These are phyloP conservation scores for Pseudocheirus occidentalis DNA, from an alignment of 2,797 vertebrate genomes.

Conservation along the genomic window DNA sequence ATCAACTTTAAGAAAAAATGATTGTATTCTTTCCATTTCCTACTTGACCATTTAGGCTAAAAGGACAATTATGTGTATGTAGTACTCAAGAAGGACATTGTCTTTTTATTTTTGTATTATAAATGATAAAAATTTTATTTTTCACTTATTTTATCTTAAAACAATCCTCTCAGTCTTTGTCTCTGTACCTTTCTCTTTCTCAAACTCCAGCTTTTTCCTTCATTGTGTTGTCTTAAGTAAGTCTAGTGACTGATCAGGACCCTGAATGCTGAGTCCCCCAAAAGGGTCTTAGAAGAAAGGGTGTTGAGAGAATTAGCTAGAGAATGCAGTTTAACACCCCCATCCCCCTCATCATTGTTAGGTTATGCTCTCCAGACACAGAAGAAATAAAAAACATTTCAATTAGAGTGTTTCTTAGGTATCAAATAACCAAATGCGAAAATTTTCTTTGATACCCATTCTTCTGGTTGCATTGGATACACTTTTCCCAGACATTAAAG, in stretches of 20 bases:
- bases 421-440: background rate
- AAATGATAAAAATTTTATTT: too few species aligned
- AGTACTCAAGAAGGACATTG: too few species aligned
- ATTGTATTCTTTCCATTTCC: background rate
- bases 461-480: background rate
- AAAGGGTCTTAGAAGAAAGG: background rate
- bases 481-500: background rate
- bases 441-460: conserved; percentile 8
- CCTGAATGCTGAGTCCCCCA: background rate
- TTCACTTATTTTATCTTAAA: too few species aligned
- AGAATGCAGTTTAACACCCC: too few species aligned
- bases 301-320: too few species aligned
- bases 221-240: background rate
- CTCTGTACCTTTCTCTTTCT: too few species aligned
- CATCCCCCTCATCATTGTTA: too few species aligned
- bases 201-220: too few species aligned
- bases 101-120: too few species aligned
- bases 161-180: too few species aligned
- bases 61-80: background rate
- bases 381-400: background rate
- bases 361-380: too few species aligned
- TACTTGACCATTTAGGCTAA: background rate
- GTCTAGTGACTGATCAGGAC: background rate
- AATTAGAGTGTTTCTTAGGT: background rate
- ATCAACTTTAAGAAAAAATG: background rate